phyloP scores from a whole-genome alignment of 2,888 invertebrate genomes.

The Epirrhoe tristata region DNA sequence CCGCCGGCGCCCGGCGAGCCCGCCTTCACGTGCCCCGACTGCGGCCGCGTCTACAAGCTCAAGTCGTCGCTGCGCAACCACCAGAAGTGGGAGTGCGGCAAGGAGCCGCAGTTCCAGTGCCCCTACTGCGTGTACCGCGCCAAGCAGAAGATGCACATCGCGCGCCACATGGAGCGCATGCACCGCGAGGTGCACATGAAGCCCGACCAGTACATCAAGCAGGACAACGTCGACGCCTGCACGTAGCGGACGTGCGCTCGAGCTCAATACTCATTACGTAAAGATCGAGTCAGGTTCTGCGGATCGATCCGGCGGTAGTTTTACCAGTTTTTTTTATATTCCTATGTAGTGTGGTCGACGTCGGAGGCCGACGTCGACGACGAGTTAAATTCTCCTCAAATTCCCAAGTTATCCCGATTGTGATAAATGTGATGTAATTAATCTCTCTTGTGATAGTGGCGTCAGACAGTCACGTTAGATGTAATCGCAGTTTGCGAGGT shows the following conservation, averaged over 20 bases:
- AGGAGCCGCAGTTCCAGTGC: slow-evolving; percentile 93
- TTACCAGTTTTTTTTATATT: slow-evolving; percentile 31
- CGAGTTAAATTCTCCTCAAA: slow-evolving; percentile 53
- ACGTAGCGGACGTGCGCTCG: slow-evolving; percentile 57
- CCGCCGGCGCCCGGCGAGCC: slow-evolving; percentile 75
- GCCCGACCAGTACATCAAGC: slow-evolving; percentile 79
- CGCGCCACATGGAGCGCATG: slow-evolving; percentile 93
- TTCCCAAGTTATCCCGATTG: slow-evolving; percentile 74
- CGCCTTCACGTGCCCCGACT: slow-evolving; percentile 91
- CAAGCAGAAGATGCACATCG: slow-evolving; percentile 94
- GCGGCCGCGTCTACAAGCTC: slow-evolving; percentile 94
- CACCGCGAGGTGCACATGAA: slow-evolving; percentile 88
- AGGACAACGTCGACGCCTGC: slow-evolving; percentile 83
- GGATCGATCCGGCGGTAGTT: slow-evolving; percentile 48
- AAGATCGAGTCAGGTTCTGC: slow-evolving; percentile 51
- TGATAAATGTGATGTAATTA: slow-evolving; percentile 83
- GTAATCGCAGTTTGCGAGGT: slow-evolving; percentile 64
- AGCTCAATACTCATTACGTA: slow-evolving; percentile 51
- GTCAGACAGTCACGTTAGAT: slow-evolving; percentile 79
- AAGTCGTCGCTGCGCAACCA: slow-evolving; percentile 94
- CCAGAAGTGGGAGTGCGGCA: slow-evolving; percentile 94
- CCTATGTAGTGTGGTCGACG: slow-evolving; percentile 37
- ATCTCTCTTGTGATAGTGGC: slow-evolving; percentile 83
- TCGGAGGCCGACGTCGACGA: slow-evolving; percentile 37
- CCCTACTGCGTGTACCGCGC: slow-evolving; percentile 93